Base-by-base conservation (phyloP, 2,113 vertebrate genomes). In the Oreamnos americanus region DNA sequence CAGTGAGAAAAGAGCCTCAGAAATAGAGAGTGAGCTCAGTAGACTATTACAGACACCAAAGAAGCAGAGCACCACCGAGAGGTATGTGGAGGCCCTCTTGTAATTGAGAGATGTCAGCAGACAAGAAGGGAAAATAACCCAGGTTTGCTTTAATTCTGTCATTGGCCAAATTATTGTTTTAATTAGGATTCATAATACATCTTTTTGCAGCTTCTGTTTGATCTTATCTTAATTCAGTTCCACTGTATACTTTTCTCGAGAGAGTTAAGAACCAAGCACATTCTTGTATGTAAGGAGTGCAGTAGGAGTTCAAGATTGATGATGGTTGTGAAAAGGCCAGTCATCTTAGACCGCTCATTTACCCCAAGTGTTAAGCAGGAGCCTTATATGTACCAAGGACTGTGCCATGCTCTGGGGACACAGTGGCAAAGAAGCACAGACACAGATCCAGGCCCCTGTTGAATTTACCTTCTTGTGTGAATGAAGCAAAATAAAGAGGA, bases 41-140 rank as follows among this genome's bases (percentile, higher is more conserved):
- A 3, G 30, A 2, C 7, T 6, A 1, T 30, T 26, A 13, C 25
- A 67, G 76, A 95, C 51, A 47, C 13, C 0, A 0, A 36, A 30
- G 62, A 81, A 19, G 62, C 47, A 10, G 39, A 43, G 26, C 17
- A 13, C 53, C 21, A 3, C 15, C 0, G 0, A 33, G 33, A 36
- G 26, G n/a, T 6, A 5, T 2, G 3, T 1, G 13, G 30, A 36
- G 62, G 23, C 28, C 6, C 1, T 19, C 47, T 45, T 47, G 10
- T 82, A 36, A 23, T 39, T 55, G 64, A 84, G 16, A 84, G 55
- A 30, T 47, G 6, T 23, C 11, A 7, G 57, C 64, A 39, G 94
- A 13, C 12, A 88, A 17, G 16, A 43, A 23, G 39, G 51, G 43
- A 51, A 23, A 23, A 14, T 39, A 28, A 25, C 57, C 81, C 30